Percentiles rank a stretch among this genome's conserved stretches.
phyloP scores from a whole-genome alignment of 2,888 invertebrate genomes.

The Watsonalla cultraria region DNA sequence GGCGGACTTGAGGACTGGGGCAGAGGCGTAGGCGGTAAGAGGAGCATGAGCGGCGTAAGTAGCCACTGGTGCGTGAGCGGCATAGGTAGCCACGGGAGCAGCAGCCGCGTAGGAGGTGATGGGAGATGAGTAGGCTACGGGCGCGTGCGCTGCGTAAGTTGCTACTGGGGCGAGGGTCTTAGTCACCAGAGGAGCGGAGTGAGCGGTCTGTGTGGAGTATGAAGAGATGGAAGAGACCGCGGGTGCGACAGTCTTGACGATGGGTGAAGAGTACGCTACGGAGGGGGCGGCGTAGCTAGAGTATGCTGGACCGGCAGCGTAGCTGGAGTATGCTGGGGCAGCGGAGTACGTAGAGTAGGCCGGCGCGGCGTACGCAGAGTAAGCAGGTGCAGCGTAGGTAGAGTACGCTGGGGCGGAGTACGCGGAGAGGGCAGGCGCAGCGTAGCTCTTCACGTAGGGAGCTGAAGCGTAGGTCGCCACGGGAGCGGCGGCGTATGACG shows the following conservation, averaged over 20 bases:
- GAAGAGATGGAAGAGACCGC: constrained; percentile 25
- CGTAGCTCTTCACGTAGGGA: constrained; percentile 35
- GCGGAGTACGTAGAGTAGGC: constrained; percentile 27
- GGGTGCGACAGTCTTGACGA: constrained; percentile 27
- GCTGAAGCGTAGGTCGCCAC: constrained; percentile 62
- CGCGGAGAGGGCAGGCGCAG: constrained; percentile 25
- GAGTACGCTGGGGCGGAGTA: constrained; percentile 59
- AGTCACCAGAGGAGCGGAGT: constrained; percentile 44
- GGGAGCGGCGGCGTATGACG: constrained; percentile 17
- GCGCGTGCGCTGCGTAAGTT: constrained; percentile 35
- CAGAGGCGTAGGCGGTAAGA: constrained; percentile 25
- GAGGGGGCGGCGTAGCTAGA: constrained; percentile 26
- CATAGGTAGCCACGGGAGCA: constrained; percentile 31
- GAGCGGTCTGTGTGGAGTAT: constrained; percentile 27
- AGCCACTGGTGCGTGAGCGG: constrained; percentile 32
- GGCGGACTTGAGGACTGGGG: constrained; percentile 56
- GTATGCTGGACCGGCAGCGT: constrained; percentile 19
- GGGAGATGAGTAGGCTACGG: constrained; percentile 35
- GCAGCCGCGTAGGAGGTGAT: constrained; percentile 22
- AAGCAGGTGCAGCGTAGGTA: constrained; percentile 28
- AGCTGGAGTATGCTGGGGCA: constrained; percentile 20
- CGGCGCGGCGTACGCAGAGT: constrained; percentile 33
- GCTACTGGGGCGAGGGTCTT: constrained; percentile 44
- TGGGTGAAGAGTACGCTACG: constrained; percentile 31
- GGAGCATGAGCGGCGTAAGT: constrained; percentile 21